Conservation (phyloP, 2,113 vertebrate genomes). For the Cavia aperea region DNA sequence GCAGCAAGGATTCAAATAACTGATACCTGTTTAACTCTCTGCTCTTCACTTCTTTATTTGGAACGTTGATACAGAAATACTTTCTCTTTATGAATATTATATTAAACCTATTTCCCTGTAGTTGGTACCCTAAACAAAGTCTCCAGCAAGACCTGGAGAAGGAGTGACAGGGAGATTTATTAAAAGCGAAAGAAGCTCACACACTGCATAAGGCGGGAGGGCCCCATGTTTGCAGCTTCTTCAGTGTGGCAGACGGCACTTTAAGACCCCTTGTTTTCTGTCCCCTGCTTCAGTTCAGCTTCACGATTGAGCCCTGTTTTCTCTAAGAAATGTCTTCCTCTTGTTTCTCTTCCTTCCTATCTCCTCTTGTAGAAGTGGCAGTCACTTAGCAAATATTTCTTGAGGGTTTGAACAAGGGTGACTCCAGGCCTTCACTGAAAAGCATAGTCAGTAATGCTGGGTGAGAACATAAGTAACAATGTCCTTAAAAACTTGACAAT, state of each 20-base stretch:
- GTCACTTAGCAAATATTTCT: background rate
- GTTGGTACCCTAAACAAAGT: background rate
- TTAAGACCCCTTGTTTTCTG: background rate
- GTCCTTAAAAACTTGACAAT: background rate
- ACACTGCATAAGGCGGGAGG: no score
- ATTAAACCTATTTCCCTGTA: background rate
- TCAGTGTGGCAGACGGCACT: background rate
- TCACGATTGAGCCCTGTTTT: background rate
- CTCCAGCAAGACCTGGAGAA: background rate
- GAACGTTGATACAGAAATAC: background rate
- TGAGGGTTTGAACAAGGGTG: background rate
- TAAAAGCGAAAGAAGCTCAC: background rate
- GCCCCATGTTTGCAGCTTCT: fast-evolving
- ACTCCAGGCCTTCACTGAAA: background rate
- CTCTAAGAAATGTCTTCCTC: no score
- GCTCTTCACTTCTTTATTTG: background rate
- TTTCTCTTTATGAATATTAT: background rate
- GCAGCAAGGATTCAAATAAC: background rate
- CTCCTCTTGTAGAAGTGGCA: background rate
- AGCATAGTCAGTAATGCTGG: no score
- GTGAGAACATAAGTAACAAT: background rate
- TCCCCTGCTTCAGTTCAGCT: background rate
- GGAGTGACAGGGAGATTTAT: background rate
- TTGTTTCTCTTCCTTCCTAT: background rate
- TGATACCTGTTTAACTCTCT: no score